Conservation (phyloP, 2,888 invertebrate species). For the Charanyca ferruginea region DNA sequence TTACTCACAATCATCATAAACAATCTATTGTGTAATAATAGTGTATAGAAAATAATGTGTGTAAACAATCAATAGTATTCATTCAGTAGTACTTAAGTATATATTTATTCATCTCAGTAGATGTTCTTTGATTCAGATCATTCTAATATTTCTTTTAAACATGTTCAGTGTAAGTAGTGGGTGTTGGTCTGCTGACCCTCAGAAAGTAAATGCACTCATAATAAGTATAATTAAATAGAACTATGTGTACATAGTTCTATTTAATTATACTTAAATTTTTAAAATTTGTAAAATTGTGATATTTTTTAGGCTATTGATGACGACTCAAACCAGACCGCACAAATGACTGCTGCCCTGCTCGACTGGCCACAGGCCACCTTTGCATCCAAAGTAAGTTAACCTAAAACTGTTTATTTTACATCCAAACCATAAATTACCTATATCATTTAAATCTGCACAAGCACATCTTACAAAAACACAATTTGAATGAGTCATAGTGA, state of each 20-base stretch:
- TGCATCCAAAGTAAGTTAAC: conserved; percentile 95
- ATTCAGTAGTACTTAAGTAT: background rate
- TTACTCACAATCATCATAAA: conserved; percentile 19
- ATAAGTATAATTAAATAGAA: background rate
- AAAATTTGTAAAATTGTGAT: conserved; percentile 11
- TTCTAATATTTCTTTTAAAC: conserved; percentile 3
- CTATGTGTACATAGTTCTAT: no score
- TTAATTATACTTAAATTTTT: no score
- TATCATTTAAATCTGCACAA: background rate
- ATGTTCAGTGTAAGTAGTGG: conserved; percentile 13
- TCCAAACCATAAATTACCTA: background rate
- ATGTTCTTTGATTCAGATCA: conserved; percentile 6
- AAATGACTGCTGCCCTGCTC: conserved; percentile 98
- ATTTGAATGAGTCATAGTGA: no score
- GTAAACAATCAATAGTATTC: conserved; percentile 17
- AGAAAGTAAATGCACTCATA: conserved; percentile 14
- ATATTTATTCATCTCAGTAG: conserved; percentile 4
- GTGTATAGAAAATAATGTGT: conserved; percentile 18
- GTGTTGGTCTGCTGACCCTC: conserved; percentile 6
- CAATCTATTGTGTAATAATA: conserved; percentile 45
- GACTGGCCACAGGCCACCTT: conserved; percentile 99
- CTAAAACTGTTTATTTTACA: background rate
- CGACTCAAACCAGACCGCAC: conserved; percentile 99
- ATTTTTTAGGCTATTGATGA: conserved; percentile 98
- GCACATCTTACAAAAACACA: no score